Conservation (phyloP, 2,113 vertebrate genomes). For the Typhlomys cinereus region DNA sequence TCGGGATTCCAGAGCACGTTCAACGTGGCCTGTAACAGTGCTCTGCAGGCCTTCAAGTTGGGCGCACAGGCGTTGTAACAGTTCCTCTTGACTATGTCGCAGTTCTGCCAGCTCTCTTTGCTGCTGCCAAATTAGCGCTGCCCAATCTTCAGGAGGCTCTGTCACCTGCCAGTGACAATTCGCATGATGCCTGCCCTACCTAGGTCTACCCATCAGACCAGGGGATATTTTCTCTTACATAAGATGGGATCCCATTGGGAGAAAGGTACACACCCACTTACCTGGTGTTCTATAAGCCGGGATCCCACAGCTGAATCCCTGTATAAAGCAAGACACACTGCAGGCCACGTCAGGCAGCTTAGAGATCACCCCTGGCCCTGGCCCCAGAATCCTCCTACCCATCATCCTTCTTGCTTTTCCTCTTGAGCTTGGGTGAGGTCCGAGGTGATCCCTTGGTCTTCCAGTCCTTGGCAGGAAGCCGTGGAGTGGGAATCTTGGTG, state of each 20-base stretch:
- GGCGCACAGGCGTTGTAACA: constrained; percentile 88
- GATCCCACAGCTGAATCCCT: constrained; percentile 72
- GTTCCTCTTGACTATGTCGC: constrained; percentile 89
- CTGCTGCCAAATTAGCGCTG: constrained; percentile 92
- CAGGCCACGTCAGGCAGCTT: constrained; percentile 23
- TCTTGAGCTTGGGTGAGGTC: constrained; percentile 93
- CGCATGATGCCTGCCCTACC: background rate
- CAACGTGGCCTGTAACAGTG: constrained; percentile 92
- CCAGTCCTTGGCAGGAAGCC: constrained; percentile 96
- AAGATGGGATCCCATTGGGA: rapidly evolving
- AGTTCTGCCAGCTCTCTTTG: constrained; percentile 94
- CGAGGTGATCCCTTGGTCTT: constrained; percentile 93
- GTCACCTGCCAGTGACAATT: background rate
- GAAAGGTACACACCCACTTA: constrained; percentile 21
- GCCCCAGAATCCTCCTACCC: constrained; percentile 82
- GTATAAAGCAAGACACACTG: constrained; percentile 42
- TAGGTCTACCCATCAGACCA: background rate
- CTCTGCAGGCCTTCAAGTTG: constrained; percentile 93
- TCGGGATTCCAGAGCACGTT: constrained; percentile 90
- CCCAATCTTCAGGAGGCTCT: constrained; percentile 91
- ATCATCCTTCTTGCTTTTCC: constrained; percentile 94
- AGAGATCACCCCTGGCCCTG: constrained; percentile 20
- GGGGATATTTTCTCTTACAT: background rate
- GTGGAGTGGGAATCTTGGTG: constrained; percentile 89
- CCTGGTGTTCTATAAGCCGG: constrained; percentile 76